These are phyloP conservation scores for Sinella curviseta DNA, from an alignment of 1,140 invertebrate species.

Conservation along the genomic window DNA sequence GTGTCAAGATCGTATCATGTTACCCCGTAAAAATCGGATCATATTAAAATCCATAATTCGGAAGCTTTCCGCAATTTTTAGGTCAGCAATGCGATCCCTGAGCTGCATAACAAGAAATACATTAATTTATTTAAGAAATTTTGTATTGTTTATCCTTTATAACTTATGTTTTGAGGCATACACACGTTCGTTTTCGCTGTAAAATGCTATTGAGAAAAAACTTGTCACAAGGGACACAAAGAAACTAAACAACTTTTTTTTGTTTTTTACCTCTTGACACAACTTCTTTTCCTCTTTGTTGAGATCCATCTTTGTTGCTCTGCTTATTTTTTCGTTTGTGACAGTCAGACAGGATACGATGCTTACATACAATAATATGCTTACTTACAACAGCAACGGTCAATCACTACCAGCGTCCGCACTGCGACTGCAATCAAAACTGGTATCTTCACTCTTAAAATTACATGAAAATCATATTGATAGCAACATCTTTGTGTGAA, in stretches of 20 bases:
- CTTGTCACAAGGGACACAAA: too few species aligned
- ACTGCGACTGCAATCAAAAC: background rate
- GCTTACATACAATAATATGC: too few species aligned
- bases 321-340: background rate
- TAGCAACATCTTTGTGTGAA: too few species aligned
- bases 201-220: too few species aligned
- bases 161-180: too few species aligned
- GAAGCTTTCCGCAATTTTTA: background rate
- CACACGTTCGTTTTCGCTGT: too few species aligned
- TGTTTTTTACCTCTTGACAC: background rate
- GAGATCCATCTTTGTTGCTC: background rate
- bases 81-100: background rate
- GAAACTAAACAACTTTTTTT: background rate
- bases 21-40: background rate
- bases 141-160: too few species aligned
- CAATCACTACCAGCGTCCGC: background rate
- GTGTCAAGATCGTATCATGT: background rate
- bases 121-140: too few species aligned
- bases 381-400: background rate
- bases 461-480: too few species aligned
- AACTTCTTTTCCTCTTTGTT: conserved; percentile 8
- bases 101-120: background rate
- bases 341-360: background rate
- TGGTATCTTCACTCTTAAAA: too few species aligned
- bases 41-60: background rate